phyloP scores from a whole-genome alignment of 2,113 vertebrate species.

The Salvator merianae region DNA sequence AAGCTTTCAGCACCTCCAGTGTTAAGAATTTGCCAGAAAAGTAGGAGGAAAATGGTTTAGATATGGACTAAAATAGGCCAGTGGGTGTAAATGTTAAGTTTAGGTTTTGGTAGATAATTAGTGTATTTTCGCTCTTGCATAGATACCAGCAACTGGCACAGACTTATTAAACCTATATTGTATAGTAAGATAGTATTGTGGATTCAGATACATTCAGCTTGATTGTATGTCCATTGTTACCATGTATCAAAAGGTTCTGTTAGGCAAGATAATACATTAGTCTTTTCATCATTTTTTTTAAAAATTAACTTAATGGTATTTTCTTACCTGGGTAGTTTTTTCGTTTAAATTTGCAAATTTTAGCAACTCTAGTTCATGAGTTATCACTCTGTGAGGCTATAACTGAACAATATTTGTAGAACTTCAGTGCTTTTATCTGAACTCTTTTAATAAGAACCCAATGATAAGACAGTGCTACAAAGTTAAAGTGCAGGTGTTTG shows the following conservation, averaged over 20 bases:
- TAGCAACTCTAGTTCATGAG: neutral
- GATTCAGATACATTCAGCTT: conserved; percentile 36
- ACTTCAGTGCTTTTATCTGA: neutral
- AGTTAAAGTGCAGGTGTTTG: neutral
- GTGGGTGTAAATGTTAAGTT: conserved; percentile 57
- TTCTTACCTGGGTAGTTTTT: neutral
- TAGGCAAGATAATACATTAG: conserved; percentile 15
- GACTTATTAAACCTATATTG: conserved; percentile 43
- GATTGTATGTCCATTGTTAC: conserved; percentile 67
- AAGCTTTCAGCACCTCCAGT: conserved; percentile 4
- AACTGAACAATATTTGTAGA: neutral
- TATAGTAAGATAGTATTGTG: conserved; percentile 43
- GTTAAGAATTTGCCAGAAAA: conserved; percentile 63
- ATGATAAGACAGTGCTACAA: neutral
- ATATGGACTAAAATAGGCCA: conserved; percentile 54
- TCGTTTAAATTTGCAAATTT: conserved; percentile 12
- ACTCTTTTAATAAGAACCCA: neutral
- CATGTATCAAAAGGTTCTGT: neutral
- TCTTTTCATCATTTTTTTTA: too few species aligned
- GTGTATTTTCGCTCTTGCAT: conserved; percentile 34
- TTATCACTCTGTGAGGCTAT: neutral
- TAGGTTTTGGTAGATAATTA: conserved; percentile 45
- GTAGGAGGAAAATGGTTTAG: conserved; percentile 57
- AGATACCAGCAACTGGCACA: conserved; percentile 37
- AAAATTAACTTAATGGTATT: too few species aligned